A percentile compares a stretch with the other conserved stretches of the same genome.
Conservation (phyloP, 2,888 invertebrate species). For the Dynastes maya region DNA sequence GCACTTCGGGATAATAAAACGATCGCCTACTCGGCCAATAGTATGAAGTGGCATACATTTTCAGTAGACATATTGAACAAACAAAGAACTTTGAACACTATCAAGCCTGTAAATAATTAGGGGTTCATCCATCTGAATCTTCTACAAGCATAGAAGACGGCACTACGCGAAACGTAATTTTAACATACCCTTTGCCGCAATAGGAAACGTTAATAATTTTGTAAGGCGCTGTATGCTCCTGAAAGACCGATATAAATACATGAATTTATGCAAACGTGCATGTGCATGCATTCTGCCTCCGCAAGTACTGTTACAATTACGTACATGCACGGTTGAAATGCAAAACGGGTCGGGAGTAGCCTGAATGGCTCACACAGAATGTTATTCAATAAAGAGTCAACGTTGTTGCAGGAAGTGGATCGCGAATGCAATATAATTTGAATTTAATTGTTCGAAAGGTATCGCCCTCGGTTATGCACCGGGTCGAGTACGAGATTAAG, state of each 20-base stretch:
- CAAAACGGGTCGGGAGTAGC: conserved; percentile 4
- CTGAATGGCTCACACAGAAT: conserved; percentile 3
- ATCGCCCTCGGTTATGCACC: conserved; percentile 13
- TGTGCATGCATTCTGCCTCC: conserved; percentile 15
- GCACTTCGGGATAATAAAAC: too few relatives aligned
- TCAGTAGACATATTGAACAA: too few relatives aligned
- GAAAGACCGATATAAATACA: conserved; percentile 11
- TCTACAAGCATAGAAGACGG: too few relatives aligned
- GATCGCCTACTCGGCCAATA: too few relatives aligned
- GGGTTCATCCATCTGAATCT: too few relatives aligned
- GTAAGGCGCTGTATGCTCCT: background rate
- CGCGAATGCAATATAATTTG: conserved; percentile 35
- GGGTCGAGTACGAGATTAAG: conserved; percentile 15
- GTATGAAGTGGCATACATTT: too few relatives aligned
- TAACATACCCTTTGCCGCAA: background rate
- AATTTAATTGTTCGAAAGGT: conserved; percentile 36
- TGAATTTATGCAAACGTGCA: conserved; percentile 25
- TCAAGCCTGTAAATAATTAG: too few relatives aligned
- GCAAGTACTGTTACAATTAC: conserved; percentile 28
- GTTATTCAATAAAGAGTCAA: conserved; percentile 38
- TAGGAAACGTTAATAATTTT: too few relatives aligned
- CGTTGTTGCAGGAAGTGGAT: conserved; percentile 31
- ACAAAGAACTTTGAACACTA: too few relatives aligned
- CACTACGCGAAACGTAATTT: background rate
- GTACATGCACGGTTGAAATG: conserved; percentile 9